Evolutionary conservation across 2,113 vertebrate species (phyloP).

Genomic region (Menura novaehollandiae): DNA sequence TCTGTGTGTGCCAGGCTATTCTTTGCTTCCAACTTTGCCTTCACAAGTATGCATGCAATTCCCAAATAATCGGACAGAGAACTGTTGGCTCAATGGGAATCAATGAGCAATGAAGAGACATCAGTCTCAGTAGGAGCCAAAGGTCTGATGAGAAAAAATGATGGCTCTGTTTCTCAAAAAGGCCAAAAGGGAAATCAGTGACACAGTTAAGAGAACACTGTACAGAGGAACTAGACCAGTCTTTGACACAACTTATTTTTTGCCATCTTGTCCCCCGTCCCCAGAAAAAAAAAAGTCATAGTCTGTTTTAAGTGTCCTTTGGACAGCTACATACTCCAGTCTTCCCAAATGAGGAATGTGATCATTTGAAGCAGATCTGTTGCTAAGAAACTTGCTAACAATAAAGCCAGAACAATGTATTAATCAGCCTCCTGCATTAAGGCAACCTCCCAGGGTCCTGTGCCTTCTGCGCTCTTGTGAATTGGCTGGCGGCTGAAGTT

Average conservation of each 20-base stretch:
- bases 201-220: not conserved
- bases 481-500: not conserved
- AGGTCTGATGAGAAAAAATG: not conserved
- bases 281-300: not conserved
- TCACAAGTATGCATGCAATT: not conserved
- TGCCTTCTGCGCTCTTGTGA: not conserved
- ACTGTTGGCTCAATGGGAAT: not conserved
- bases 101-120: not conserved
- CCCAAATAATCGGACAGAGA: not conserved
- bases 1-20: not conserved
- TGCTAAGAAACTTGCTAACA: slow-evolving; percentile 15
- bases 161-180: not conserved
- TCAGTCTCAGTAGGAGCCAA: not conserved
- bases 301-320: not conserved
- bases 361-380: not conserved
- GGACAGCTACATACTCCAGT: not conserved
- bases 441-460: not conserved
- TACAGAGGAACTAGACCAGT: not conserved
- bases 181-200: not conserved
- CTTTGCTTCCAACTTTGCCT: not conserved
- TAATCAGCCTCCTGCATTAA: not conserved
- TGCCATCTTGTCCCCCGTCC: too few species aligned
- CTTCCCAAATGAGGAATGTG: not conserved
- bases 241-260: not conserved
- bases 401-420: not conserved